phyloP scores from a whole-genome alignment of 2,797 vertebrate genomes.

The Novumbra hubbsi region DNA sequence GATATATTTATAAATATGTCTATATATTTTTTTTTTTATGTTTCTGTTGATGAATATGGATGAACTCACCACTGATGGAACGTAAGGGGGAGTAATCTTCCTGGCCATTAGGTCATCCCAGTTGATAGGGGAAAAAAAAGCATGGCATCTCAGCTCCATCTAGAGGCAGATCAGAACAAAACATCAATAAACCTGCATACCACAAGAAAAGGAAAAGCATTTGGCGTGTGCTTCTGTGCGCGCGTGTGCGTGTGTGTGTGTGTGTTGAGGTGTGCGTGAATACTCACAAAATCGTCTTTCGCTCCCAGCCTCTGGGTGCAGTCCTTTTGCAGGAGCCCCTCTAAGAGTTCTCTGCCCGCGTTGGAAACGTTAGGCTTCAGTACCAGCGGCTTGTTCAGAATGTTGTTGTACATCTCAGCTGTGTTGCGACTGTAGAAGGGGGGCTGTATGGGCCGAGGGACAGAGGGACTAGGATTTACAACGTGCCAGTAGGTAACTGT shows the following conservation, averaged over 20 bases:
- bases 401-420: slow-evolving; percentile 83
- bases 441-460: slow-evolving; percentile 55
- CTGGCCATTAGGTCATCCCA: slow-evolving; percentile 82
- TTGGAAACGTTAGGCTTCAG: slow-evolving; percentile 82
- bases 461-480: not conserved
- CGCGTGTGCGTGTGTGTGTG: not conserved
- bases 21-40: too few relatives aligned
- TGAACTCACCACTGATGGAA: slow-evolving; percentile 75
- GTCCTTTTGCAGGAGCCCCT: slow-evolving; percentile 80
- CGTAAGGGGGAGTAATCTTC: slow-evolving; percentile 75
- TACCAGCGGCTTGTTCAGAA: slow-evolving; percentile 74
- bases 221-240: not conserved
- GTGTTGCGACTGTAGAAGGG: slow-evolving; percentile 83
- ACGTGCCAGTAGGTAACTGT: not conserved
- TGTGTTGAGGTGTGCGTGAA: not conserved
- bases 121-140: slow-evolving; percentile 81
- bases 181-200: slow-evolving; percentile 14
- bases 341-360: slow-evolving; percentile 72
- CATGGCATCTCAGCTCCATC: slow-evolving; percentile 76
- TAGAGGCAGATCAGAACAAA: slow-evolving; percentile 39
- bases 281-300: slow-evolving; percentile 77
- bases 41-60: not conserved
- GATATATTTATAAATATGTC: too few relatives aligned
- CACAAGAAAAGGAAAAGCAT: not conserved
- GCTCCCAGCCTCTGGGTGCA: slow-evolving; percentile 72